Evolutionary conservation across 2,888 invertebrate genomes (phyloP).

Genomic region (Yponomeuta plumbellus): DNA sequence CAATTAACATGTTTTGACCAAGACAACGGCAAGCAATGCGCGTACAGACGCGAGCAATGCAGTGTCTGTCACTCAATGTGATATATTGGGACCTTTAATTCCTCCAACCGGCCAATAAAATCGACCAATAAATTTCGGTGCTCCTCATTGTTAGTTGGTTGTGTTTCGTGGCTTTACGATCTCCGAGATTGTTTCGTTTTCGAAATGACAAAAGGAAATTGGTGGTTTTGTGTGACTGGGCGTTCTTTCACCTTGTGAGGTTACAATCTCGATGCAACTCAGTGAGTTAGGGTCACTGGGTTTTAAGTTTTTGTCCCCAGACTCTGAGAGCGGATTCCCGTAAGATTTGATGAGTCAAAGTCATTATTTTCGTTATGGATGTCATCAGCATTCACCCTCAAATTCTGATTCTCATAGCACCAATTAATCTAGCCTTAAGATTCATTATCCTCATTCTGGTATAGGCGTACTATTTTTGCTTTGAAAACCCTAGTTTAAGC

Average conservation of each 20-base stretch:
- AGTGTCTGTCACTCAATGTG: conserved; percentile 44
- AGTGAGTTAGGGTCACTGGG: neutral
- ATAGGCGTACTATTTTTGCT: no score
- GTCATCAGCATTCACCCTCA: no score
- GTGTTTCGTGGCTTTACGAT: conserved; percentile 50
- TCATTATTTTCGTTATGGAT: no score
- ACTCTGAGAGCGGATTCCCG: no score
- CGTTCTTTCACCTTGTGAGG: neutral
- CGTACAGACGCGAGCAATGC: conserved; percentile 12
- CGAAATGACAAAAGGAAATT: conserved; percentile 13
- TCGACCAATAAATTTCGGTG: conserved; percentile 47
- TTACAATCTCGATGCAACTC: neutral
- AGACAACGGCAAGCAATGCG: neutral
- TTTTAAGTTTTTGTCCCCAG: neutral
- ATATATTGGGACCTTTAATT: conserved; percentile 53
- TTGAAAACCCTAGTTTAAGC: no score
- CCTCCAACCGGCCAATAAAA: conserved; percentile 48
- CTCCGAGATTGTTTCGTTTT: conserved; percentile 31
- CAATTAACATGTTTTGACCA: neutral
- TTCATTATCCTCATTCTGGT: no score
- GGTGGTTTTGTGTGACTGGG: neutral
- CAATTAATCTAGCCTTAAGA: no score
- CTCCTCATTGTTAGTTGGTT: conserved; percentile 45
- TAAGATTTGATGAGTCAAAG: no score
- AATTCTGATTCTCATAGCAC: no score